Evolutionary conservation across 2,888 invertebrate genomes (phyloP).

Genomic region (Sialis lutaria): DNA sequence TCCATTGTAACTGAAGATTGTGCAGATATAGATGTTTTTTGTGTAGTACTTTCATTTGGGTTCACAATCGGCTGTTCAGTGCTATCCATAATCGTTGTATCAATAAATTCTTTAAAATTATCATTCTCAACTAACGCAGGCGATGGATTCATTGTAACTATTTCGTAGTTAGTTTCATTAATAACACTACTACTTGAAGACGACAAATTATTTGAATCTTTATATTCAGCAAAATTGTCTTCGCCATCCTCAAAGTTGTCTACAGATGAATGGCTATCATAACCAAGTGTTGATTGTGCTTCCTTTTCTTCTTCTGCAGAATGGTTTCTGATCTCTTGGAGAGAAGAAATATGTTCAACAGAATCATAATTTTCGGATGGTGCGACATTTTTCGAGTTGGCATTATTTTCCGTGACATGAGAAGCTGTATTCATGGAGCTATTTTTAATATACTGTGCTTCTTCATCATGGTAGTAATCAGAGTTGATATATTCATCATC

Average conservation of each 20-base stretch:
- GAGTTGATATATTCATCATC: constrained; percentile 7
- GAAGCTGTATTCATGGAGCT: background rate
- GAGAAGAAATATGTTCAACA: background rate
- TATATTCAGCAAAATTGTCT: background rate
- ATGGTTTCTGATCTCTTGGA: background rate
- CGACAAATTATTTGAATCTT: background rate
- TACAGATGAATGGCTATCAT: background rate
- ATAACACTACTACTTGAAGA: background rate
- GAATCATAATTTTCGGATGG: background rate
- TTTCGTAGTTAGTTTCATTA: constrained; percentile 25
- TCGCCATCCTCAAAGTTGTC: background rate
- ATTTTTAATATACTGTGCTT: background rate
- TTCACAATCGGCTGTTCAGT: constrained; percentile 22
- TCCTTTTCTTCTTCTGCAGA: background rate
- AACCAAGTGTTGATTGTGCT: background rate
- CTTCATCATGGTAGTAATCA: constrained; percentile 11
- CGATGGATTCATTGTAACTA: constrained; percentile 36
- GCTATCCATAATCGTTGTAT: constrained; percentile 37
- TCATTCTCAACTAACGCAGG: constrained; percentile 35
- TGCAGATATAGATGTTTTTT: constrained; percentile 5
- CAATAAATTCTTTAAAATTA: constrained; percentile 39
- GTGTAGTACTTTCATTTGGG: constrained; percentile 9
- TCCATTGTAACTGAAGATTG: constrained; percentile 1
- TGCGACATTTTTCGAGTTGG: background rate
- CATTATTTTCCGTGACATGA: background rate